These are phyloP conservation scores for Holacanthus passer DNA, from an alignment of 2,113 vertebrate species.

Conservation along the genomic window DNA sequence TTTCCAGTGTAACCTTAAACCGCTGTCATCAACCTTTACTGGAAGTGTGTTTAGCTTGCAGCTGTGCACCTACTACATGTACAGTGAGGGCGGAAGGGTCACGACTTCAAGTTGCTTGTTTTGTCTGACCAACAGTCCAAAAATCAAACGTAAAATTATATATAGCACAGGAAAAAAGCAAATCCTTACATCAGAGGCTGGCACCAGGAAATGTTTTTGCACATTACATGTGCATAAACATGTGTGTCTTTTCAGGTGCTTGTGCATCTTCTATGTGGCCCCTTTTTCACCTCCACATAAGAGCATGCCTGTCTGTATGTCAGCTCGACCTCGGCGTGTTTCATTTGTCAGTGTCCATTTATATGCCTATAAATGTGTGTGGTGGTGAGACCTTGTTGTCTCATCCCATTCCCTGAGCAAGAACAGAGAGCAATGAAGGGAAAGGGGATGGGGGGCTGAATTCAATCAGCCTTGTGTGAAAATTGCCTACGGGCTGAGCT, in stretches of 20 bases:
- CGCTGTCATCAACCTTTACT: neutral
- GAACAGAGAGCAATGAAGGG: constrained; percentile 44
- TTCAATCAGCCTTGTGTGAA: constrained; percentile 75
- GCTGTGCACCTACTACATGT: neutral
- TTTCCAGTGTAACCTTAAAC: neutral
- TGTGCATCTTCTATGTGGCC: constrained; percentile 1
- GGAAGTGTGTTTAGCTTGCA: neutral
- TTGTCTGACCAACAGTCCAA: neutral
- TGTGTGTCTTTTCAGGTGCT: neutral
- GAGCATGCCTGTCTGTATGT: constrained; percentile 14
- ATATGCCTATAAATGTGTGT: constrained; percentile 45
- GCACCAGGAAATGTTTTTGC: no score
- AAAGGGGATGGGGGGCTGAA: constrained; percentile 25
- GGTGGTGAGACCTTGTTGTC: constrained; percentile 29
- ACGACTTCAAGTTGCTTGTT: neutral
- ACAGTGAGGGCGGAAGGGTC: neutral
- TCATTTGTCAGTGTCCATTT: constrained; percentile 54
- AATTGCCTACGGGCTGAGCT: constrained; percentile 64
- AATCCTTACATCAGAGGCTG: neutral
- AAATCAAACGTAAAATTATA: neutral
- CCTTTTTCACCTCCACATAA: neutral
- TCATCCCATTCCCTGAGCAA: constrained; percentile 38
- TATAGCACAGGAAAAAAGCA: neutral
- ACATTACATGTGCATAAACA: constrained; percentile 8
- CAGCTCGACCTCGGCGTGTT: constrained; percentile 22